Evolutionary conservation across 2,888 invertebrate genomes (phyloP).

Genomic region (Pristionchus exspectatus): DNA sequence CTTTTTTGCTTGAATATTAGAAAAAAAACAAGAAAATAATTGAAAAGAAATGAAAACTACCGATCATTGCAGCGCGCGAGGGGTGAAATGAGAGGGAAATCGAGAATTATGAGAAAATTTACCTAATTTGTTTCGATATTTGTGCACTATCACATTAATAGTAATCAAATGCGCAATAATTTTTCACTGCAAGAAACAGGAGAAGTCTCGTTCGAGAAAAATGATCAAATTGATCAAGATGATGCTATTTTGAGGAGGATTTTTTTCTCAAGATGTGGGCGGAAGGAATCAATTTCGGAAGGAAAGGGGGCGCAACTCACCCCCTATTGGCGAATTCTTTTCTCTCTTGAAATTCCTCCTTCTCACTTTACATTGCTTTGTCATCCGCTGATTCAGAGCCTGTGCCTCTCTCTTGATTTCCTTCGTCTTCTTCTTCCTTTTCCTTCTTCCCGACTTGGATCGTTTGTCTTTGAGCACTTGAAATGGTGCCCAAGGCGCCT

Average conservation of each 20-base stretch:
- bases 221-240: too few species aligned
- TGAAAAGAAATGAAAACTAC: background rate
- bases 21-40: background rate
- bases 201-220: too few species aligned
- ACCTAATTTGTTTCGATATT: too few species aligned
- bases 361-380: conserved; percentile 32
- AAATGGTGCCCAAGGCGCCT: background rate
- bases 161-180: too few species aligned
- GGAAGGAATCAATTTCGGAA: conserved; percentile 3
- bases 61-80: background rate
- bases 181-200: too few species aligned
- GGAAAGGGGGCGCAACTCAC: background rate
- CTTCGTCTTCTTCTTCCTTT: background rate
- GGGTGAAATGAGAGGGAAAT: background rate
- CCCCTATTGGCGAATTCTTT: background rate
- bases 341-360: conserved; percentile 30
- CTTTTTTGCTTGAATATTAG: background rate
- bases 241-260: too few species aligned
- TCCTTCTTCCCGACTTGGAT: background rate
- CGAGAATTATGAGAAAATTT: background rate
- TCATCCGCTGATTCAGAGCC: conserved; percentile 29
- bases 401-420: background rate
- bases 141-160: too few species aligned
- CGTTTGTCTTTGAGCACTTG: conserved; percentile 27
- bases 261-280: background rate